Evolutionary conservation across 2,113 vertebrate genomes (phyloP), one percentile per base, ranked within the genome.

Genomic region (Chlorodrepanis virens): DNA sequence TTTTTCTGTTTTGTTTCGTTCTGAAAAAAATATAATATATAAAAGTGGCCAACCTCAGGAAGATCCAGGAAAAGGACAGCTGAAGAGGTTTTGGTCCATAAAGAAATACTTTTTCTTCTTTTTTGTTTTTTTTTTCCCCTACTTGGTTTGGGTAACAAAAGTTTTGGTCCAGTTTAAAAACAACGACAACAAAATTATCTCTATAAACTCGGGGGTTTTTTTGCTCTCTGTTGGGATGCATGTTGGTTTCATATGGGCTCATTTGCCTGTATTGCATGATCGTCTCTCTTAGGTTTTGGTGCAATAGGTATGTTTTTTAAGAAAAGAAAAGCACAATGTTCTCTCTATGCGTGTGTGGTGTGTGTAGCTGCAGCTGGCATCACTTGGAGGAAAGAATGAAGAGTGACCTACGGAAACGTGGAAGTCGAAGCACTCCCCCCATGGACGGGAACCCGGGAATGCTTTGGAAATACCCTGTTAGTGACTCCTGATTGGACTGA

Each of bases 101-200:
- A 96, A 95, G 94, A 97, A 96, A 97, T 97, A 95, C 59, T 89
- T 95, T 91, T 91, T 89, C 71, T 90, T 92, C 69, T 89, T 83
- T 82, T 84, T 76, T 72, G 33, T 45, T 56, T 60, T 60, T 52
- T 52, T 83, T 85, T 81, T 59, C 39, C 83, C 92, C 93, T 76
- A 75, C 95, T 96, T 53, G 83, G 72, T 90, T 96, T 76, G 95
- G 95, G 95, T 96, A 97, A 97, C 90, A 96, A 96, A 97, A 97
- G 88, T 96, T 97, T 97, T 97, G 97, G 97, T 97, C 97, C 97
- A 76, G 96, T 96, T 97, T 95, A 97, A 95, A 97, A 97, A 97
- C 15, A 35, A 92, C 72, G 5, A 96, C 88, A 85, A 97, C 77
- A 96, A 97, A 97, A 96, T 96, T 85, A 89, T 89, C 74, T 87